Percentiles rank a stretch among this genome's conserved stretches.
Conservation (phyloP, 2,113 vertebrate genomes). For the Echinops telfairi region DNA sequence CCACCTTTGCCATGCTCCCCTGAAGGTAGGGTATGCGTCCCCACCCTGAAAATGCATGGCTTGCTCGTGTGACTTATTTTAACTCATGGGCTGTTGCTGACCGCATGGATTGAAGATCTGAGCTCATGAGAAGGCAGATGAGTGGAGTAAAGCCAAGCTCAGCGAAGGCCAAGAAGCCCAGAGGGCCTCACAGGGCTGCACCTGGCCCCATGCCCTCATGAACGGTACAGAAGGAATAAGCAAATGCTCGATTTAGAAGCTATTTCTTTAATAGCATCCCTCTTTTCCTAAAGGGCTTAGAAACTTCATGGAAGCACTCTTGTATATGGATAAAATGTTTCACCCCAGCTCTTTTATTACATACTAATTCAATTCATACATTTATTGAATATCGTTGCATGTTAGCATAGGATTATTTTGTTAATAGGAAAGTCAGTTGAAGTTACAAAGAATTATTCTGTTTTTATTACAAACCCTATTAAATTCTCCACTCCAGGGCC, state of each 20-base stretch:
- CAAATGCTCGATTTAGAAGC: not conserved
- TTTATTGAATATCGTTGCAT: not conserved
- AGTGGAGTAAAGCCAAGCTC: too few species aligned
- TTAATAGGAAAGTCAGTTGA: not conserved
- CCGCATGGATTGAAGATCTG: not conserved
- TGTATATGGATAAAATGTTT: not conserved
- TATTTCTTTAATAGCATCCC: not conserved
- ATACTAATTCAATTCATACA: not conserved
- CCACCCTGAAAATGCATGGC: not conserved
- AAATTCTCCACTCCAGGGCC: not conserved
- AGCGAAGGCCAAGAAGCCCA: too few species aligned
- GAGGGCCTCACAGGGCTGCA: too few species aligned
- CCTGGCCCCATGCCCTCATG: not conserved
- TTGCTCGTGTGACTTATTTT: not conserved
- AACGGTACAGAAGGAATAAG: not conserved
- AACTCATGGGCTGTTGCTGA: not conserved
- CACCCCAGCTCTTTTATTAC: not conserved
- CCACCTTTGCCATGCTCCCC: not conserved
- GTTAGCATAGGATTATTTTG: not conserved
- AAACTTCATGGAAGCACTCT: not conserved
- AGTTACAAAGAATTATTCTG: conserved; percentile 42
- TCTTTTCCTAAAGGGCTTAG: not conserved
- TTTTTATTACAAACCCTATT: not conserved
- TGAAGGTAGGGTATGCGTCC: not conserved
- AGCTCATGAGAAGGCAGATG: too few species aligned